Conservation (phyloP, 2,797 vertebrate genomes). For the Gambusia yucatana region DNA sequence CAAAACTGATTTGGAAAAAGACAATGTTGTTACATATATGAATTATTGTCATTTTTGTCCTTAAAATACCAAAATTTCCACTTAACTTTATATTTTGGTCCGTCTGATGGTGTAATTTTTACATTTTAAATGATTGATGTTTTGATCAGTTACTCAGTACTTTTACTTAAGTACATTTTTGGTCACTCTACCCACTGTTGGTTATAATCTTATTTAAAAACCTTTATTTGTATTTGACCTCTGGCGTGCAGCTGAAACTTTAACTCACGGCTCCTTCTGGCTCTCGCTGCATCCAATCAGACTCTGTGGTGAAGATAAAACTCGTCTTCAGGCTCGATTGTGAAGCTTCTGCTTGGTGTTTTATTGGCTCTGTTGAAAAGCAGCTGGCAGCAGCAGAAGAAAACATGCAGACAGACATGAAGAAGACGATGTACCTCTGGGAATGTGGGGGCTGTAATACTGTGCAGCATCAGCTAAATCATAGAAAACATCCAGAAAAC, state of each 20-base stretch:
- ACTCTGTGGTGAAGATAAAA: slow-evolving; percentile 9
- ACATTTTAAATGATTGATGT: too few relatives aligned
- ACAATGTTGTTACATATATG: too few relatives aligned
- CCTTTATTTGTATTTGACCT: slow-evolving; percentile 1
- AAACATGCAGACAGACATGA: slow-evolving; percentile 27
- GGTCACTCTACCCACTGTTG: too few relatives aligned
- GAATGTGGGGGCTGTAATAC: slow-evolving; percentile 10
- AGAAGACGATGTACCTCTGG: slow-evolving; percentile 36
- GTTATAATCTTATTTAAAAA: not conserved
- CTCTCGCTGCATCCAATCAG: not conserved
- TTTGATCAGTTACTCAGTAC: too few relatives aligned
- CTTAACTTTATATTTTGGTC: too few relatives aligned
- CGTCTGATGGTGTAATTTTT: too few relatives aligned
- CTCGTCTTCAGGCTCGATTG: slow-evolving; percentile 10
- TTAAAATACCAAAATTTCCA: too few relatives aligned
- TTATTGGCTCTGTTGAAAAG: slow-evolving; percentile 31
- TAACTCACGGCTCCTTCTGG: not conserved
- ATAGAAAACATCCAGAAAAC: slow-evolving; percentile 47
- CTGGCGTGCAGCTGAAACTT: not conserved
- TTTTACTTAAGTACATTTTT: too few relatives aligned
- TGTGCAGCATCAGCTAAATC: slow-evolving; percentile 46
- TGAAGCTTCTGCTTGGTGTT: slow-evolving; percentile 28
- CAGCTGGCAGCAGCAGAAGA: slow-evolving; percentile 34
- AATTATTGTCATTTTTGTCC: too few relatives aligned
- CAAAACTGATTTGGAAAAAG: too few relatives aligned